These are phyloP conservation scores for Forbesichthys agassizii DNA, from an alignment of 2,113 vertebrate genomes.

Conservation along the genomic window DNA sequence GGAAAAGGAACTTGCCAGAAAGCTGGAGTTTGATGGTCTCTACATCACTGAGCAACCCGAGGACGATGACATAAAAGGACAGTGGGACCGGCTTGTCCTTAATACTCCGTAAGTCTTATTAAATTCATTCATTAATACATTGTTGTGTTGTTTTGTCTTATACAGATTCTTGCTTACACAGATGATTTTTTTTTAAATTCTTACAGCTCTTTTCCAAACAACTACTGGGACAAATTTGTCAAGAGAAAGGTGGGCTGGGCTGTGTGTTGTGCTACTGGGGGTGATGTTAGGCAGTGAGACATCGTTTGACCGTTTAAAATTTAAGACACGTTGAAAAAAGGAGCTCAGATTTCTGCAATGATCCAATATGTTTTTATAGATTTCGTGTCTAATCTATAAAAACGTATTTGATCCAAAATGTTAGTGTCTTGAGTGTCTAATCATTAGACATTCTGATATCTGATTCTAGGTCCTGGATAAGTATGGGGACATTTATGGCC, in stretches of 20 bases:
- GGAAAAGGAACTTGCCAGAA: slow-evolving; percentile 93
- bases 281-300: too few relatives aligned
- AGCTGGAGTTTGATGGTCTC: slow-evolving; percentile 89
- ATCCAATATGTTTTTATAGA: neutral
- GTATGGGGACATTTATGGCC: slow-evolving; percentile 90
- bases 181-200: slow-evolving; percentile 18
- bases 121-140: neutral
- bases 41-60: slow-evolving; percentile 92
- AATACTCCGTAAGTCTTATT: slow-evolving; percentile 85
- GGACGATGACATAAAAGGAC: slow-evolving; percentile 92
- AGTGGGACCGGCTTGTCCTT: slow-evolving; percentile 91
- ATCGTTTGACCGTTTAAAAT: too few relatives aligned
- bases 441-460: neutral
- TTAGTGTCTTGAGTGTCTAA: too few relatives aligned
- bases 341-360: too few relatives aligned
- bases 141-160: neutral
- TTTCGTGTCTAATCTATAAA: too few relatives aligned
- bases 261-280: neutral
- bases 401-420: too few relatives aligned
- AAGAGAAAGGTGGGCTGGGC: slow-evolving; percentile 86
- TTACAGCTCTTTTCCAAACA: slow-evolving; percentile 89
- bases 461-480: slow-evolving; percentile 85
- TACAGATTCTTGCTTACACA: neutral
- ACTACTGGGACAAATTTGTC: slow-evolving; percentile 97
- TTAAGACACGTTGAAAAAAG: too few relatives aligned